Evolutionary conservation across 1,140 invertebrate genomes (phyloP).

Genomic region (Dreissena rostriformis): DNA sequence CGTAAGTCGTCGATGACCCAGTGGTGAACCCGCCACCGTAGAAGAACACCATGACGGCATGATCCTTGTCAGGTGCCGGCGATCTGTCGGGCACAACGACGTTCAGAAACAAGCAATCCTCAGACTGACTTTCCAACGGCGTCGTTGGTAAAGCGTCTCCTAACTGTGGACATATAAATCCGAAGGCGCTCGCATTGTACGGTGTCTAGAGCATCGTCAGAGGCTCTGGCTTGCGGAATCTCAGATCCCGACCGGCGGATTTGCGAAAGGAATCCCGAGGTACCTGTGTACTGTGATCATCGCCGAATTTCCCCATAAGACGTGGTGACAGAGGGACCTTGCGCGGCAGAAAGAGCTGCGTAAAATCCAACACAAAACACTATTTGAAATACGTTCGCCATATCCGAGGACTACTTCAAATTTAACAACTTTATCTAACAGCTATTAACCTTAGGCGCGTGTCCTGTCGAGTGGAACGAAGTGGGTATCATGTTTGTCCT

Average conservation of each 20-base stretch:
- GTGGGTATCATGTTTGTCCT: too few relatives aligned
- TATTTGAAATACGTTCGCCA: too few relatives aligned
- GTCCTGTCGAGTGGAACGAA: too few relatives aligned
- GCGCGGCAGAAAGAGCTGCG: too few relatives aligned
- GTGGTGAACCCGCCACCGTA: constrained; percentile 66
- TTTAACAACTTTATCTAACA: too few relatives aligned
- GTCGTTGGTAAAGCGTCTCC: background rate
- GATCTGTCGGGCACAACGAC: constrained; percentile 26
- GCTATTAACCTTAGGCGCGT: too few relatives aligned
- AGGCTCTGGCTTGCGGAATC: constrained; percentile 7
- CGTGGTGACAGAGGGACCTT: too few relatives aligned
- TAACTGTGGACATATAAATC: background rate
- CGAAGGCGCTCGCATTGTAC: background rate
- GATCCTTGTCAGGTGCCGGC: background rate
- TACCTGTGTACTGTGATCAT: constrained; percentile 6
- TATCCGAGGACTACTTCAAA: too few relatives aligned
- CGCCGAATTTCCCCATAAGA: too few relatives aligned
- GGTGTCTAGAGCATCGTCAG: background rate
- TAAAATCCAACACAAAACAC: too few relatives aligned
- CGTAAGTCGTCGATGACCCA: constrained; percentile 54
- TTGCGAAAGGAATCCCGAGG: constrained; percentile 22
- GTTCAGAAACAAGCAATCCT: constrained; percentile 64
- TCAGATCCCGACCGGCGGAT: constrained; percentile 10
- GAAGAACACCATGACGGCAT: constrained; percentile 66
- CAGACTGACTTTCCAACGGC: constrained; percentile 13